phyloP scores from a whole-genome alignment of 2,888 invertebrate genomes.

The Pristionchus arcanus region DNA sequence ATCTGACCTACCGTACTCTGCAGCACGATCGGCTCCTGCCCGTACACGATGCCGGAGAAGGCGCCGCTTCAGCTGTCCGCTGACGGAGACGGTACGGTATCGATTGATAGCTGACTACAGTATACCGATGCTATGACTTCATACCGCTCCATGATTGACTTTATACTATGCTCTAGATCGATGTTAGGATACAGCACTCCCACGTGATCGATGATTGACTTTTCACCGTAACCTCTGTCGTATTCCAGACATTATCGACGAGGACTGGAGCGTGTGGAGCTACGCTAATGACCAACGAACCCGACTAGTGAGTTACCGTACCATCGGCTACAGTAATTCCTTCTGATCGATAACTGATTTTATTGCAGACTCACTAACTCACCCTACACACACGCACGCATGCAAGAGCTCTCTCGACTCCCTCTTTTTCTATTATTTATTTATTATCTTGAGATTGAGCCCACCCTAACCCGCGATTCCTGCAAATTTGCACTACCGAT shows the following conservation, averaged over 20 bases:
- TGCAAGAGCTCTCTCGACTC: conserved; percentile 20
- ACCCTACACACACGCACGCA: background rate
- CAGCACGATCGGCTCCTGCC: conserved; percentile 34
- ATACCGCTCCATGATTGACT: background rate
- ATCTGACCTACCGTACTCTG: background rate
- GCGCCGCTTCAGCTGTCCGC: background rate
- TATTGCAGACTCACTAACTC: conserved; percentile 53
- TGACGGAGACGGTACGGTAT: conserved; percentile 7
- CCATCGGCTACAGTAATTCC: conserved; percentile 6
- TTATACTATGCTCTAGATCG: no score
- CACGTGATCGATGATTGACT: background rate
- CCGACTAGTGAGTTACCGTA: conserved; percentile 35
- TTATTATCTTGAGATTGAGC: conserved; percentile 6
- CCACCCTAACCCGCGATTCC: background rate
- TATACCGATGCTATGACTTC: background rate
- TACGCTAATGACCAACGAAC: background rate
- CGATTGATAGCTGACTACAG: background rate
- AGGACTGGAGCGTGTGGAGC: conserved; percentile 31
- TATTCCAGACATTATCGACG: conserved; percentile 22
- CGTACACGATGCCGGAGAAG: conserved; percentile 45
- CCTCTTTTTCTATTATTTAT: background rate
- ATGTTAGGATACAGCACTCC: background rate
- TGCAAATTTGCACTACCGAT: conserved; percentile 3
- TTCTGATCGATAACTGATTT: background rate
- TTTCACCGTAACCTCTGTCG: background rate